Conservation (phyloP, 2,888 invertebrate genomes). For the Phyllotreta cruciferae region DNA sequence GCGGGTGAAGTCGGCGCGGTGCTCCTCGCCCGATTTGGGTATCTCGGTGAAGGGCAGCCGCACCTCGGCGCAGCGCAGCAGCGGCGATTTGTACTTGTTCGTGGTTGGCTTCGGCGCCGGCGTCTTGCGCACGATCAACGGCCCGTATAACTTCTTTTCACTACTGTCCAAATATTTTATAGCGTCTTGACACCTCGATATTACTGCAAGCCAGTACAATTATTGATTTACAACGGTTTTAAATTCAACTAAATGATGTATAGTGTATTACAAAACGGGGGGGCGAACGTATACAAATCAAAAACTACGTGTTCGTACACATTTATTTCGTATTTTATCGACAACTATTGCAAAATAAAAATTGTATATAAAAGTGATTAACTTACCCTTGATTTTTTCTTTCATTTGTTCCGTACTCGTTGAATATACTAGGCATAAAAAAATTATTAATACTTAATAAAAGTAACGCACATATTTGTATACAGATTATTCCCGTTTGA, state of each 20-base stretch:
- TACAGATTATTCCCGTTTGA: too few species aligned
- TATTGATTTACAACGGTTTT: constrained; percentile 18
- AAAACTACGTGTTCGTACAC: too few species aligned
- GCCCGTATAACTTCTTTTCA: constrained; percentile 49
- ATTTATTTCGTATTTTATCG: constrained; percentile 1
- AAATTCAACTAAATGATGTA: constrained; percentile 3
- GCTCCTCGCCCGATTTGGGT: constrained; percentile 25
- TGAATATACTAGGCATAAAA: constrained; percentile 49
- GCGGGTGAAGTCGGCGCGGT: constrained; percentile 28
- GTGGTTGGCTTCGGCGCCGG: constrained; percentile 22
- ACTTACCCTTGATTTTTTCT: constrained; percentile 60
- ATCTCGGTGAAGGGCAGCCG: constrained; percentile 46
- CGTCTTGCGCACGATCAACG: constrained; percentile 46
- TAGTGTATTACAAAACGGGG: constrained; percentile 1
- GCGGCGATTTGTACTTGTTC: constrained; percentile 46
- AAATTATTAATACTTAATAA: constrained; percentile 18
- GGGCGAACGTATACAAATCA: not conserved
- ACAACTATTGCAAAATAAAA: not conserved
- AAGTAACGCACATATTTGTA: constrained; percentile 12
- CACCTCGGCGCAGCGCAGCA: constrained; percentile 36
- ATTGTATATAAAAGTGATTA: constrained; percentile 4
- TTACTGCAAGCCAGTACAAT: constrained; percentile 55
- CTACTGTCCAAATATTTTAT: constrained; percentile 50
- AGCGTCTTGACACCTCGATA: constrained; percentile 59
- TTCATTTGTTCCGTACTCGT: constrained; percentile 52